Conservation (phyloP, 2,888 invertebrate genomes). For the Lasioglossum pauxillum region DNA sequence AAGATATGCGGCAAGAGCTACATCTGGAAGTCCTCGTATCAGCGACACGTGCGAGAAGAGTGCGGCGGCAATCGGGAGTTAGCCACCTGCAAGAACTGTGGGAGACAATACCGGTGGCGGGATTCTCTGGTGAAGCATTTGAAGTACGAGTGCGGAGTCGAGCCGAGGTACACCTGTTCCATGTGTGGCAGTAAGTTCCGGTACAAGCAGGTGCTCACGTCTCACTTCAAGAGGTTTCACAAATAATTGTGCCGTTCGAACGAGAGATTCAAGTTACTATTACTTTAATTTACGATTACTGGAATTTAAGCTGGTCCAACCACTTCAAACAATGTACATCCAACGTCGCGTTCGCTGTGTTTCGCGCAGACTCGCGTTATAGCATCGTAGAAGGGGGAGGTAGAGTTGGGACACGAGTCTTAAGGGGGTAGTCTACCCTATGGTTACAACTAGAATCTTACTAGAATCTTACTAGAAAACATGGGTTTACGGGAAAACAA, state of each 20-base stretch:
- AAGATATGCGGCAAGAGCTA: slow-evolving; percentile 76
- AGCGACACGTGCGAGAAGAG: slow-evolving; percentile 76
- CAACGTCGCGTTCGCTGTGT: too few relatives aligned
- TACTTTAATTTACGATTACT: neutral
- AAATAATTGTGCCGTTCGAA: neutral
- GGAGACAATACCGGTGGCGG: slow-evolving; percentile 54
- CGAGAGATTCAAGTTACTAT: neutral
- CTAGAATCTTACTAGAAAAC: too few relatives aligned
- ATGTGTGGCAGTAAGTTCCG: slow-evolving; percentile 58
- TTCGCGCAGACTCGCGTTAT: too few relatives aligned
- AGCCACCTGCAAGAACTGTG: slow-evolving; percentile 54
- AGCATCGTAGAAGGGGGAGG: too few relatives aligned
- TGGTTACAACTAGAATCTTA: too few relatives aligned
- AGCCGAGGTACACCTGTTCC: slow-evolving; percentile 43
- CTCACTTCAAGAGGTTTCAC: slow-evolving; percentile 46
- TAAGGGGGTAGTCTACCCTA: too few relatives aligned
- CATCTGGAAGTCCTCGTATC: slow-evolving; percentile 76
- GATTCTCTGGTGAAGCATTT: slow-evolving; percentile 56
- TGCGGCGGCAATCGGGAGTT: slow-evolving; percentile 78
- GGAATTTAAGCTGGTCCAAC: neutral
- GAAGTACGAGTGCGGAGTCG: slow-evolving; percentile 62
- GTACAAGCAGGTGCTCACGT: slow-evolving; percentile 64
- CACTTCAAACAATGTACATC: too few relatives aligned
- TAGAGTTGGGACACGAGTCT: too few relatives aligned
- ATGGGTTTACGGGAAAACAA: too few relatives aligned